A percentile compares a stretch with the other conserved stretches of the same genome.
Evolutionary conservation across 2,888 invertebrate genomes (phyloP).

Genomic region (Baccha elongata): DNA sequence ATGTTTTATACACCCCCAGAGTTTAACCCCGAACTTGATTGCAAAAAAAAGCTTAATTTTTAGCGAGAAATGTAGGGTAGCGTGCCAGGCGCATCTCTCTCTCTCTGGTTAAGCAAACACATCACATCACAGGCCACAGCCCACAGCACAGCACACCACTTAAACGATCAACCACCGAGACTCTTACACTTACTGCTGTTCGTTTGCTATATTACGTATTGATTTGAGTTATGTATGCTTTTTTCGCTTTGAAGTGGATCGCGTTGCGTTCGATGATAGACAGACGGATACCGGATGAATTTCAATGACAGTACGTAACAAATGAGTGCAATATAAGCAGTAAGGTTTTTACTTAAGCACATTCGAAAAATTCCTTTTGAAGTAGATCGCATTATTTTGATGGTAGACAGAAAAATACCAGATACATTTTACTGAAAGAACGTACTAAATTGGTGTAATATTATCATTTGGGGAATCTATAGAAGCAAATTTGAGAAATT

Average conservation of each 20-base stretch:
- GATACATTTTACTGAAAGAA: no score
- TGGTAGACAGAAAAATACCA: no score
- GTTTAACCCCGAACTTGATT: slow-evolving; percentile 42
- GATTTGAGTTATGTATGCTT: slow-evolving; percentile 36
- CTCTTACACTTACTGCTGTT: slow-evolving; percentile 15
- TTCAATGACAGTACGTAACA: slow-evolving; percentile 31
- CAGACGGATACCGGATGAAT: slow-evolving; percentile 38
- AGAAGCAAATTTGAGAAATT: no score
- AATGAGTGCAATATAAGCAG: background rate
- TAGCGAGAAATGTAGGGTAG: slow-evolving; percentile 52
- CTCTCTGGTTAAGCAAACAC: slow-evolving; percentile 1
- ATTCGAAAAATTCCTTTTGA: slow-evolving; percentile 24
- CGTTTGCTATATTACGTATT: slow-evolving; percentile 38
- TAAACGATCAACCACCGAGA: slow-evolving; percentile 42
- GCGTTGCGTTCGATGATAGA: slow-evolving; percentile 63
- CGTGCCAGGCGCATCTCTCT: slow-evolving; percentile 40
- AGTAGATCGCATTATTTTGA: no score
- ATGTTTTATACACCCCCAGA: slow-evolving; percentile 35
- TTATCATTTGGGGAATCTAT: no score
- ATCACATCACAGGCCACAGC: background rate
- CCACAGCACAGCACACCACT: slow-evolving; percentile 13
- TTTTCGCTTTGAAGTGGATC: slow-evolving; percentile 59
- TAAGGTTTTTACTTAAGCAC: slow-evolving; percentile 18
- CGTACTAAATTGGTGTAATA: no score
- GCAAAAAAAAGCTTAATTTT: slow-evolving; percentile 49